Conservation (phyloP, 2,113 vertebrate species). For the Recurvirostra avosetta region DNA sequence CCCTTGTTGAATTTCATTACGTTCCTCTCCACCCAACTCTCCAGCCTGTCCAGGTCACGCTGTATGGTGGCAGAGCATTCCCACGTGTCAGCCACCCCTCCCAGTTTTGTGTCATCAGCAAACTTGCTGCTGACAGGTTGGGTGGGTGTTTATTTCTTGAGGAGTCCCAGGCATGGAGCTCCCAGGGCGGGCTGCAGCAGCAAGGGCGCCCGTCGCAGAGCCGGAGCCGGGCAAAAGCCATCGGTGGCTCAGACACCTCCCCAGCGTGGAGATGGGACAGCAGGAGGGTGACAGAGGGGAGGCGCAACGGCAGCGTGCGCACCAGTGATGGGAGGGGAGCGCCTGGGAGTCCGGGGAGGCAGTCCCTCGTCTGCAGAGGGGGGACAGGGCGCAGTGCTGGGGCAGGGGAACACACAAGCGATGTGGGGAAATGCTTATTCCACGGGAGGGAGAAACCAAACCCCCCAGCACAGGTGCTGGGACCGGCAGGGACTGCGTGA, state of each 20-base stretch:
- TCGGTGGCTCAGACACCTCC: not conserved
- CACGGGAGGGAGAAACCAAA: not conserved
- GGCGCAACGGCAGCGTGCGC: fast-evolving
- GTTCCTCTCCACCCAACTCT: too few species aligned
- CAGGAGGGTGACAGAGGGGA: not conserved
- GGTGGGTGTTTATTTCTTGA: not conserved
- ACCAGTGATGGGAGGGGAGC: not conserved
- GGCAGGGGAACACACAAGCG: too few species aligned
- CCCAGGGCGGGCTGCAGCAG: not conserved
- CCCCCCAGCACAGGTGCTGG: not conserved
- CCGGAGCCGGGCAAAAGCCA: not conserved
- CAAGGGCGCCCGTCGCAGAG: not conserved
- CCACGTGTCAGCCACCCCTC: too few species aligned
- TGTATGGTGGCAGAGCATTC: too few species aligned
- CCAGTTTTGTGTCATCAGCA: too few species aligned
- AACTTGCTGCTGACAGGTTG: not conserved
- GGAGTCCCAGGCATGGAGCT: too few species aligned
- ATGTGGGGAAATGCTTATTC: not conserved
- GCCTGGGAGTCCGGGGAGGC: fast-evolving
- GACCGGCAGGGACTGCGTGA: not conserved
- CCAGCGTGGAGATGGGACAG: not conserved
- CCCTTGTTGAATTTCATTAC: too few species aligned
- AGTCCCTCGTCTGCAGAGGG: not conserved
- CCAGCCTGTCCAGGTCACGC: too few species aligned
- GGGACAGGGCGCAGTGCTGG: not conserved